Base-by-base conservation (phyloP, 2,797 vertebrate genomes). In the Pterois miles region DNA sequence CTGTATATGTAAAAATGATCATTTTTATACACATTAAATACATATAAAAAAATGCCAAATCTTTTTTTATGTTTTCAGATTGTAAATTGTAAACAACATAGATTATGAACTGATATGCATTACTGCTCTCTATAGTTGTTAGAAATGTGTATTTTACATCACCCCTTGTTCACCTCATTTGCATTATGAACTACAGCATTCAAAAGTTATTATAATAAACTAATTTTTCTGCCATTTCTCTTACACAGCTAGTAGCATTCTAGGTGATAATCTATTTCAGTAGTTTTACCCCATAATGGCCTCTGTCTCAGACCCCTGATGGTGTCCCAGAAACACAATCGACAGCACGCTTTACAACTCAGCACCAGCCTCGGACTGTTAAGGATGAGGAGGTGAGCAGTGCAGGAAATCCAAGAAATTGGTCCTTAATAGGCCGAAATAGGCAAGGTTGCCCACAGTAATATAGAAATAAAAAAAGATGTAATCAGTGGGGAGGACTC, bases 381-480 rank as follows among this genome's bases (percentile, higher is more conserved):
- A 64, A 65, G 29, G 38, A 40, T 40, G 50, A 65, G 43, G 34
- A 66, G 7, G 50, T 58, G 20, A 78, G 62, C 36, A 52, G 29
- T 65, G 66, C 43, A 69, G 60, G n/a, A 70, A 84, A 72, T 31
- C 43, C 34, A 66, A 71, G 52, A 69, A 73, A 85, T 67, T 82
- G 48, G 31, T 6, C 65, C 46, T 25, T 68, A 68, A 86, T 59
- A 9, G 59, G 65, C 14, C 76, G 56, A 80, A 76, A 29, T n/a
- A 48, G 38, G 36, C 3, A 0, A 56, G 48, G 50, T 56, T 48
- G 48, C 80, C 58, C 1, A 18, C 48, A 46, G 76, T 59, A 59
- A 76, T 23, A 18, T 13, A 76, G 71, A 78, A 80, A 81, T 8
- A 50, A 52, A 58, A 23, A 66, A 71, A 56, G 54, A 74, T 68